Evolutionary conservation across 1,140 invertebrate genomes (phyloP).

Genomic region (Panagrolaimus sp.): DNA sequence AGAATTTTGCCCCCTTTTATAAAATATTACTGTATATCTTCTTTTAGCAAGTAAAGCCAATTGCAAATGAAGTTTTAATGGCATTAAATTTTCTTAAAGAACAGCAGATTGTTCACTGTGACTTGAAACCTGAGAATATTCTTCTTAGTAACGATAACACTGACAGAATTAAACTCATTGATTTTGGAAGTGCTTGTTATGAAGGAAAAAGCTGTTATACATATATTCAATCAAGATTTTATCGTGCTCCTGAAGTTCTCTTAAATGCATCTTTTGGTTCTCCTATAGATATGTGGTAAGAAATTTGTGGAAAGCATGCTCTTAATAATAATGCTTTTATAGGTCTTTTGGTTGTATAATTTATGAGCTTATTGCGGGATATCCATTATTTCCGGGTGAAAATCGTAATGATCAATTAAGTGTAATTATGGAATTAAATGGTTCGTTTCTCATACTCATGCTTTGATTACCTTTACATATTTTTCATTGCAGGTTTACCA

Average conservation of each 20-base stretch:
- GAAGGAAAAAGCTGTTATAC: conserved; percentile 11
- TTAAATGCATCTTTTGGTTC: conserved; percentile 41
- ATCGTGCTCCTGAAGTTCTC: conserved; percentile 41
- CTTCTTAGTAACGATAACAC: neutral
- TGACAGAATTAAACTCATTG: neutral
- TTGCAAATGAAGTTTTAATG: neutral
- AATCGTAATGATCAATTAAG: conserved; percentile 30
- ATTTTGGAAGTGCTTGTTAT: neutral
- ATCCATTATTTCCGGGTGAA: conserved; percentile 26
- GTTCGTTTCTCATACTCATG: too few relatives aligned
- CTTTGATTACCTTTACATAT: too few relatives aligned
- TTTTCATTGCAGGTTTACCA: conserved; percentile 22
- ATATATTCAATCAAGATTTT: conserved; percentile 35
- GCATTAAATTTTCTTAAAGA: neutral
- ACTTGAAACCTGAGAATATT: neutral
- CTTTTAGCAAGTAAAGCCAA: neutral
- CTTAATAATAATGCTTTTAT: too few relatives aligned
- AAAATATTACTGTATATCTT: neutral
- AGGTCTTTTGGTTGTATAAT: conserved; percentile 40
- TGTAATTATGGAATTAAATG: conserved; percentile 16
- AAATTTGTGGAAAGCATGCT: too few relatives aligned
- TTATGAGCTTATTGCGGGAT: conserved; percentile 33
- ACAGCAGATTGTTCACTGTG: neutral
- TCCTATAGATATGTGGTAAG: conserved; percentile 60
- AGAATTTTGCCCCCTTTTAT: neutral